A percentile compares a stretch with the other conserved stretches of the same genome.
phyloP scores from a whole-genome alignment of 2,888 invertebrate genomes.

The Helleia helle region DNA sequence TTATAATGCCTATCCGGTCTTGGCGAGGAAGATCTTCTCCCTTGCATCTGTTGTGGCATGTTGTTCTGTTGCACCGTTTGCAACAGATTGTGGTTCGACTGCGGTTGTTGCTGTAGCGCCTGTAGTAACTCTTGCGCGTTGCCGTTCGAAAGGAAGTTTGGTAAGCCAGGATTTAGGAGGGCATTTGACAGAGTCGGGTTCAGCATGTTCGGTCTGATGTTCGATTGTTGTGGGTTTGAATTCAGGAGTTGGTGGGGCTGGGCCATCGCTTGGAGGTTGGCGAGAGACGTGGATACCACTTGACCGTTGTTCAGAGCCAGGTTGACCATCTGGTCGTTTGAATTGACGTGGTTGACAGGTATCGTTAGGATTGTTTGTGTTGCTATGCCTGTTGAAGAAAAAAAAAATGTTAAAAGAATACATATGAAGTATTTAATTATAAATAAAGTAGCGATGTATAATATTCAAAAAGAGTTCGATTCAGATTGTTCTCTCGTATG shows the following conservation, averaged over 20 bases:
- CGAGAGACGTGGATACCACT: constrained; percentile 87
- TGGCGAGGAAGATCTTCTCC: constrained; percentile 63
- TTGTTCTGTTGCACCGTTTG: constrained; percentile 66
- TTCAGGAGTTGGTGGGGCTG: constrained; percentile 80
- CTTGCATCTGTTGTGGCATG: constrained; percentile 64
- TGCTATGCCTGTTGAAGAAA: constrained; percentile 92
- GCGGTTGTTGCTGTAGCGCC: constrained; percentile 81
- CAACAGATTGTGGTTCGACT: constrained; percentile 58
- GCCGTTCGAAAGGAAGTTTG: constrained; percentile 82
- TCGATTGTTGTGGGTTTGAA: constrained; percentile 68
- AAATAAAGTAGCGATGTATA: too few species aligned
- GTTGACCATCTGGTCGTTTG: constrained; percentile 83
- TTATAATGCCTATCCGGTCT: constrained; percentile 64
- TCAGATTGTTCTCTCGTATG: too few species aligned
- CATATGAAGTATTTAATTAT: too few species aligned
- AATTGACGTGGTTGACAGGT: constrained; percentile 92
- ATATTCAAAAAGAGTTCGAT: too few species aligned
- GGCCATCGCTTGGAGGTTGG: constrained; percentile 84
- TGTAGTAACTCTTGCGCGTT: constrained; percentile 84
- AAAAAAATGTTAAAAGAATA: too few species aligned
- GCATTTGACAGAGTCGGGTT: constrained; percentile 79
- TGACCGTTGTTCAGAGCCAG: constrained; percentile 89
- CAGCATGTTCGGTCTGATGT: constrained; percentile 63
- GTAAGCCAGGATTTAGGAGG: constrained; percentile 79
- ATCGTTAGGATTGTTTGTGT: constrained; percentile 97